Conservation (phyloP, 2,888 invertebrate genomes). For the Entomobrya multifasciata region DNA sequence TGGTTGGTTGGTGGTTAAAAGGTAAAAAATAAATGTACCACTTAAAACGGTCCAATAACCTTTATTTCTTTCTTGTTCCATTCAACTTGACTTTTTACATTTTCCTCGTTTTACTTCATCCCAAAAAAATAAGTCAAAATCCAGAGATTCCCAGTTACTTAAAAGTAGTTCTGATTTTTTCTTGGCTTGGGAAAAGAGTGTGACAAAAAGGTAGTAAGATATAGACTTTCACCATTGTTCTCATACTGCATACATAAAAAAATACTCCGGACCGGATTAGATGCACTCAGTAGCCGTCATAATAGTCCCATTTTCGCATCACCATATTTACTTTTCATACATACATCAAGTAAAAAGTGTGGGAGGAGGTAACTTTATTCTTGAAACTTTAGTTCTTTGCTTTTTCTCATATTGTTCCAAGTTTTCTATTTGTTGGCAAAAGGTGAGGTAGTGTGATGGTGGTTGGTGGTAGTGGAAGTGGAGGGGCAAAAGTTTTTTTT, state of each 20-base stretch:
- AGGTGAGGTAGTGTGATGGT: not conserved
- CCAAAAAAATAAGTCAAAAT: no score
- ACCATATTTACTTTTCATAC: not conserved
- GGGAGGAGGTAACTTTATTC: not conserved
- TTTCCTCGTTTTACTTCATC: no score
- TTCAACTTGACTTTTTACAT: conserved; percentile 1
- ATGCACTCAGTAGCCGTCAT: not conserved
- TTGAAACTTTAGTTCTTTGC: no score
- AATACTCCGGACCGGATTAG: not conserved
- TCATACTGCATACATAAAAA: no score
- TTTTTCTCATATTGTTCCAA: not conserved
- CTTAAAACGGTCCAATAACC: conserved; percentile 34
- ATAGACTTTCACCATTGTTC: no score
- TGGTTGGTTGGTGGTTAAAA: not conserved
- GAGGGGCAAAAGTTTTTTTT: not conserved
- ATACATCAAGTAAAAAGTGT: not conserved
- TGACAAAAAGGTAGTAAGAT: no score
- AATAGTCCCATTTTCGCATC: not conserved
- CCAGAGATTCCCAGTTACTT: no score
- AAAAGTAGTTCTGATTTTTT: no score
- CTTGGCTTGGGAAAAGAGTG: no score
- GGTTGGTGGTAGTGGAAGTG: not conserved
- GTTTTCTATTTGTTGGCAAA: not conserved
- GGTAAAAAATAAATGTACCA: not conserved
- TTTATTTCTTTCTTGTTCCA: not conserved